Conservation (phyloP, 2,888 invertebrate genomes). For the Aleiodes testaceus region DNA sequence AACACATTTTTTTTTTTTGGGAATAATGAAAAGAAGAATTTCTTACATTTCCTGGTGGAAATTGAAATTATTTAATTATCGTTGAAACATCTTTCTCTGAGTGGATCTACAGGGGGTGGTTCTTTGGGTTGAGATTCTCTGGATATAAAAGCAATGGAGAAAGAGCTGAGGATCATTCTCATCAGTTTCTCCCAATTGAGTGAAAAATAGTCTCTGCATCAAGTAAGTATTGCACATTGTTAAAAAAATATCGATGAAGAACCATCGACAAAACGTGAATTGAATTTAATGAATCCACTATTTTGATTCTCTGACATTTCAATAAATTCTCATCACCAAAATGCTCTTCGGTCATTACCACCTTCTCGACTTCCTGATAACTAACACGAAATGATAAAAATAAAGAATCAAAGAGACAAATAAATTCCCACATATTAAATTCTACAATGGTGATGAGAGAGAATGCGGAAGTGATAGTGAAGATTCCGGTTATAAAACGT, state of each 20-base stretch:
- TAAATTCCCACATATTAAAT: slow-evolving; percentile 23
- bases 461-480: slow-evolving; percentile 61
- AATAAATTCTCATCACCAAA: neutral
- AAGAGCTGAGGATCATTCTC: slow-evolving; percentile 45
- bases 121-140: slow-evolving; percentile 6
- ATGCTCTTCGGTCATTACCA: neutral
- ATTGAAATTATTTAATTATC: slow-evolving; percentile 46
- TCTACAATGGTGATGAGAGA: slow-evolving; percentile 58
- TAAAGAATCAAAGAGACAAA: slow-evolving; percentile 20
- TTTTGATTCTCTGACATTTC: neutral
- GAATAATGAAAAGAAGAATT: no score
- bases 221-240: neutral
- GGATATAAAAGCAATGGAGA: slow-evolving; percentile 47
- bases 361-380: neutral
- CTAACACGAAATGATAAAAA: neutral
- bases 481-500: slow-evolving; percentile 65
- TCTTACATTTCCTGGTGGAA: slow-evolving; percentile 44
- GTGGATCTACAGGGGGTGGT: slow-evolving; percentile 11
- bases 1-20: no score
- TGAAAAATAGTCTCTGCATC: neutral
- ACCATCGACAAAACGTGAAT: no score
- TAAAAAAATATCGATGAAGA: neutral
- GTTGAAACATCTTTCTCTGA: neutral
- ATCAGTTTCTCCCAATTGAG: slow-evolving; percentile 1
- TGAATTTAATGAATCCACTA: neutral